Evolutionary conservation across 2,888 invertebrate genomes (phyloP).

Genomic region (Aphidius colemani): DNA sequence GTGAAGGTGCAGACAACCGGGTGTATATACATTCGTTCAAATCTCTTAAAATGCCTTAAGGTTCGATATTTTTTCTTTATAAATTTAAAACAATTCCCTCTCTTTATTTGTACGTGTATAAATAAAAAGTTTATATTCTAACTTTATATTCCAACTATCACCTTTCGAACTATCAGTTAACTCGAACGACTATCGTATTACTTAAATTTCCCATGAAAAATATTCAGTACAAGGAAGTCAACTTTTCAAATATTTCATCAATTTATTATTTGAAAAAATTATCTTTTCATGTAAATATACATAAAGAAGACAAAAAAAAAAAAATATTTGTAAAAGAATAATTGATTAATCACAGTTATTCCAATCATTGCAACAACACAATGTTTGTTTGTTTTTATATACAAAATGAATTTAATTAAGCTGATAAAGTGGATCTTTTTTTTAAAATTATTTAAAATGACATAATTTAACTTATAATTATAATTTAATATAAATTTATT

Average conservation of each 20-base stretch:
- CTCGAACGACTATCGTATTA: conserved; percentile 12
- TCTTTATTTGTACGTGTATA: neutral
- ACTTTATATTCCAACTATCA: neutral
- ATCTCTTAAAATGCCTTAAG: conserved; percentile 5
- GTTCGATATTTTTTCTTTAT: neutral
- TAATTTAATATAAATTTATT: too few species aligned
- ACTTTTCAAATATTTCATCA: neutral
- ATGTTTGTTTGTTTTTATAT: neutral
- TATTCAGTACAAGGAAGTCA: conserved; percentile 15
- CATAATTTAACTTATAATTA: neutral
- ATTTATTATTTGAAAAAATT: neutral
- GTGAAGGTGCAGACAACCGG: conserved; percentile 34
- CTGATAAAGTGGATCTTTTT: neutral
- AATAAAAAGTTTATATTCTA: too few species aligned
- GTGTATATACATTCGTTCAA: neutral
- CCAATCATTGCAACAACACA: conserved; percentile 1
- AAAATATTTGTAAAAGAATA: neutral
- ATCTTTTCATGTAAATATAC: neutral
- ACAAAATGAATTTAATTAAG: neutral
- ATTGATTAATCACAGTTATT: conserved; percentile 2
- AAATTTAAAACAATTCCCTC: too few species aligned
- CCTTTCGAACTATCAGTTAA: conserved; percentile 7
- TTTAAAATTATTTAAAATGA: conserved; percentile 1
- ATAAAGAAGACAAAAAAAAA: neutral
- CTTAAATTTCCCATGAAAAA: neutral